Conservation (phyloP, 2,113 vertebrate species). For the Martes martes region DNA sequence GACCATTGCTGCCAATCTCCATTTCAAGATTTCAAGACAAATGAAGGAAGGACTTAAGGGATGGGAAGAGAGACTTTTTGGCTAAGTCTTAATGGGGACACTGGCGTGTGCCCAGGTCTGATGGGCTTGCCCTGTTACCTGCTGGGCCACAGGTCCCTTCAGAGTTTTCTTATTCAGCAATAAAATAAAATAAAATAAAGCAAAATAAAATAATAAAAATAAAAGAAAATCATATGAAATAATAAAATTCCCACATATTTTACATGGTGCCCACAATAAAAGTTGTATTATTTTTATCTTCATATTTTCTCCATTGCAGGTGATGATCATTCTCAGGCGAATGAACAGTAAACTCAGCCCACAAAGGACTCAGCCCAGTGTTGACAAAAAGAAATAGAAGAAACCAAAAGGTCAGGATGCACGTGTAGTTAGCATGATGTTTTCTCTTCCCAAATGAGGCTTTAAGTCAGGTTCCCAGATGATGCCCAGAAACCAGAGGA, state of each 20-base stretch:
- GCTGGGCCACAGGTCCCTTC: too few species aligned
- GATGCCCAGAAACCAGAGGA: background rate
- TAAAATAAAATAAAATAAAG: background rate
- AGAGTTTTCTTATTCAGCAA: background rate
- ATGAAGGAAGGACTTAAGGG: background rate
- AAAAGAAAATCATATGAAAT: background rate
- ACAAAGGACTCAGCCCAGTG: background rate
- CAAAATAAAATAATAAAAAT: background rate
- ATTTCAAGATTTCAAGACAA: background rate
- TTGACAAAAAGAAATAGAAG: background rate
- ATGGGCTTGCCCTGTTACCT: background rate
- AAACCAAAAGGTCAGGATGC: background rate
- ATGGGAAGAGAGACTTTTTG: background rate
- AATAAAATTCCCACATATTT: background rate
- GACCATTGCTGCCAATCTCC: background rate
- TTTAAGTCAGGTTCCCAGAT: background rate
- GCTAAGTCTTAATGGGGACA: background rate
- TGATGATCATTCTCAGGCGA: background rate
- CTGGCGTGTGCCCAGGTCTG: background rate
- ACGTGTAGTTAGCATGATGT: background rate
- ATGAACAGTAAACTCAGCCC: background rate
- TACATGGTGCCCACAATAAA: fast-evolving
- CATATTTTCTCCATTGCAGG: background rate
- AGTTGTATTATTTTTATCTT: background rate
- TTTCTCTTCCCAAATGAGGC: background rate